Base-by-base conservation (phyloP, 2,888 invertebrate species). In the Scaptodrosophila latifasciaeformis region DNA sequence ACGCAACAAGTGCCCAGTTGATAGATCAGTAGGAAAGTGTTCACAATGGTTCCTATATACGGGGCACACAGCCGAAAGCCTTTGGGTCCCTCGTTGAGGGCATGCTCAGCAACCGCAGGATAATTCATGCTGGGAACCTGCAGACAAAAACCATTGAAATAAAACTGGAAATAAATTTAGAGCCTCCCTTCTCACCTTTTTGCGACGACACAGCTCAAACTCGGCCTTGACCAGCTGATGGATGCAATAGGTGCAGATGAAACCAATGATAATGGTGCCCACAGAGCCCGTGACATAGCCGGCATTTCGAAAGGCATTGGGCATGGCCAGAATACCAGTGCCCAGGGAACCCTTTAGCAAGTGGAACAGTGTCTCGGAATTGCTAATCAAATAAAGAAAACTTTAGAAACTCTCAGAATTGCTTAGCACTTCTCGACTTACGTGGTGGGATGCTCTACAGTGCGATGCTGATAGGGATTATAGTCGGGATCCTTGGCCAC, bases 1-100 rank as follows among this genome's bases (percentile, higher is more conserved):
- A 98, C 97, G 85, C 97, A 97, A 85, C 98, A 97, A 44, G 96
- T 95, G 42, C 99, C 99, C 72, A 98, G 89, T 86, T 99, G 98
- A 75, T 97, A 98, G 49, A 96, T 89, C 62, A 97, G 84, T 2
- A 94, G 88, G 79, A 94, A 94, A 0, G 88, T 86, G 82, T 94
- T 94, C 18, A 92, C 91, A 5, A 92, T 85, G 64, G 91, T 90
- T 52, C 89, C 90, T 54, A 92, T 90, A 70, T 89, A 89, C 0
- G 90, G 90, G 1, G 93, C 90, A 66, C 90, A 89, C 10, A 87
- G 88, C 61, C 89, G 90, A 47, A 93, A 88, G 79, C 88, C 88
- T 2, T 87, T 82, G 0, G 96, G 95, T 0, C 96, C 96, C 64
- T 93, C 94, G 1, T 86, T 87, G 17, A 97, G 87, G 0, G 95